Conservation (phyloP, 1,140 invertebrate genomes). For the Whitmania pigra region DNA sequence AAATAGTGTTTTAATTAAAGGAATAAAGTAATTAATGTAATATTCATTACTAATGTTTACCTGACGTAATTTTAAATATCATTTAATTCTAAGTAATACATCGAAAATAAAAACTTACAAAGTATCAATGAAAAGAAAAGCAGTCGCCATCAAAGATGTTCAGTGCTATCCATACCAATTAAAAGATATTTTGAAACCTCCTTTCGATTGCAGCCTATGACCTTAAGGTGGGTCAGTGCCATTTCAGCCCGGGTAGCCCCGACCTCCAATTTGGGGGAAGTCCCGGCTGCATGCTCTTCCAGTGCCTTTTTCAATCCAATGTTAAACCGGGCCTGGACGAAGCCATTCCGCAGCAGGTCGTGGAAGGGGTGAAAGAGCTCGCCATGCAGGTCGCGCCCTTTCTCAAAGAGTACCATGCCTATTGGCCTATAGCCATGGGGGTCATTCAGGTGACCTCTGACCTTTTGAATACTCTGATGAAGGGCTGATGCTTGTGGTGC, state of each 20-base stretch:
- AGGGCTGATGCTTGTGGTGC: background rate
- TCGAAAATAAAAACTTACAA: too few species aligned
- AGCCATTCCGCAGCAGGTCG: constrained; percentile 2
- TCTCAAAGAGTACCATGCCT: background rate
- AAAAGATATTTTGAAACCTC: too few species aligned
- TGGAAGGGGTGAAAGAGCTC: constrained; percentile 5
- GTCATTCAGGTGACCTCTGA: constrained; percentile 13
- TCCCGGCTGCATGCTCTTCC: constrained; percentile 6
- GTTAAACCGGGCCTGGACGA: background rate
- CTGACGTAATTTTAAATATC: too few species aligned
- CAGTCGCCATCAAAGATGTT: too few species aligned
- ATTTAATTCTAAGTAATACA: too few species aligned
- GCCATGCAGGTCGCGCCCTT: constrained; percentile 11
- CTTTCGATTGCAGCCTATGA: background rate
- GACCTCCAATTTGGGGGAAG: constrained; percentile 3
- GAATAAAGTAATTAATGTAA: too few species aligned
- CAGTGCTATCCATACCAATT: too few species aligned
- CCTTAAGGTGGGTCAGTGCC: background rate
- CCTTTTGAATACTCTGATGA: background rate
- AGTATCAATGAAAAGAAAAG: too few species aligned
- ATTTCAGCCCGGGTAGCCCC: background rate
- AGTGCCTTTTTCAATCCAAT: background rate
- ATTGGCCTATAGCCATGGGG: constrained; percentile 10
- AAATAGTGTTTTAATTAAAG: background rate
- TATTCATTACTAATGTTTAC: too few species aligned